These are phyloP conservation scores for Euwallacea similis DNA, from an alignment of 1,140 invertebrate genomes.

Conservation along the genomic window DNA sequence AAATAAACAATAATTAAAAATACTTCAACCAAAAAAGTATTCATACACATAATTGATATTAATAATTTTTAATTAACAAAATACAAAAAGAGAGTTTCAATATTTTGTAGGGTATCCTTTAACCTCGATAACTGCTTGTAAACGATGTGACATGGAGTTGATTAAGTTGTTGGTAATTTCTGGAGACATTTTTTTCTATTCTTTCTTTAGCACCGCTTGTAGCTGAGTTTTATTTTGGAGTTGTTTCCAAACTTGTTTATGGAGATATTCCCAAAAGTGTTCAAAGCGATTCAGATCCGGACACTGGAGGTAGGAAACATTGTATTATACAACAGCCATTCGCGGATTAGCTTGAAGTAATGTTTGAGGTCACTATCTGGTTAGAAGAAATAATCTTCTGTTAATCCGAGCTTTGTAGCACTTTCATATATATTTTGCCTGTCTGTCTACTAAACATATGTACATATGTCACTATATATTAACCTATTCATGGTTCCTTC, in stretches of 20 bases:
- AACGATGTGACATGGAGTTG: not conserved
- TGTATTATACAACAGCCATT: not conserved
- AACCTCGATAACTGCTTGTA: not conserved
- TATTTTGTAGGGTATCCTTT: not conserved
- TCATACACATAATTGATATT: not conserved
- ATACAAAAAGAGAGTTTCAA: slow-evolving; percentile 3
- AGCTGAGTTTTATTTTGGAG: not conserved
- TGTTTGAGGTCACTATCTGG: not conserved
- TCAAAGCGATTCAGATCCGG: not conserved
- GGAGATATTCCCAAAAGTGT: not conserved
- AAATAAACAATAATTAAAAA: no score
- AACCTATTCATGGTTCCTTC: not conserved
- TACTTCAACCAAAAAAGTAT: not conserved
- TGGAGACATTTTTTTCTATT: not conserved
- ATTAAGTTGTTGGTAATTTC: not conserved
- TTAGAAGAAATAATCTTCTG: not conserved
- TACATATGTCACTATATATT: not conserved
- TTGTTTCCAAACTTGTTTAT: not conserved
- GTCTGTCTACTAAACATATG: no score
- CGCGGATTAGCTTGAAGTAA: not conserved
- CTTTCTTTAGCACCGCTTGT: not conserved
- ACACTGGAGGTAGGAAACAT: not conserved
- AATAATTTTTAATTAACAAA: slow-evolving; percentile 10
- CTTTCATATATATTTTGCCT: not conserved
- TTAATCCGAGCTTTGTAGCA: not conserved